Percentiles rank a stretch among this genome's conserved stretches.
Evolutionary conservation across 2,113 vertebrate genomes (phyloP).

Genomic region (Cynoglossus semilaevis): DNA sequence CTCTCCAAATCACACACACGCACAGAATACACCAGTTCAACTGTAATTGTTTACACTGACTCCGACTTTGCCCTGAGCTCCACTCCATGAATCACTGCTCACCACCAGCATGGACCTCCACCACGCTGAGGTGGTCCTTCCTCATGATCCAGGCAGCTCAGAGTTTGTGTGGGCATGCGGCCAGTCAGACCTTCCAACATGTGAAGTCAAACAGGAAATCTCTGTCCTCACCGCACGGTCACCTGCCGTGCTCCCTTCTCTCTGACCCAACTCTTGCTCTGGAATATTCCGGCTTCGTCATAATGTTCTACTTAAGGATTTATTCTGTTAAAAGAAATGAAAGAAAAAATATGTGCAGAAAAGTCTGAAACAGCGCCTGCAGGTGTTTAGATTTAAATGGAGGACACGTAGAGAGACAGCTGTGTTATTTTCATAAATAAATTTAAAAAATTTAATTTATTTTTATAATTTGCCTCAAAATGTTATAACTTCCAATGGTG

Average conservation of each 20-base stretch:
- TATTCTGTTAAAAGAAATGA: too few species aligned
- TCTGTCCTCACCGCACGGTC: slow-evolving; percentile 16
- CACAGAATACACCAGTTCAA: slow-evolving; percentile 34
- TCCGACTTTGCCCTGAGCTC: slow-evolving; percentile 36
- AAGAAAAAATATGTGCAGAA: too few species aligned
- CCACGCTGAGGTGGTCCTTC: slow-evolving; percentile 46
- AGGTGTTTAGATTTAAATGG: too few species aligned
- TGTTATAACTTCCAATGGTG: too few species aligned
- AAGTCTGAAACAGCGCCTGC: too few species aligned
- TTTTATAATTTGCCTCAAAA: too few species aligned
- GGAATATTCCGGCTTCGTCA: not conserved
- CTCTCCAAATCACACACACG: slow-evolving; percentile 18
- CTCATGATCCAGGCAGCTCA: slow-evolving; percentile 9
- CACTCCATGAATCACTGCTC: slow-evolving; percentile 44
- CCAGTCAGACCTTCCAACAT: slow-evolving; percentile 50
- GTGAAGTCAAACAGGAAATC: slow-evolving; percentile 38
- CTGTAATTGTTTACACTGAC: slow-evolving; percentile 50
- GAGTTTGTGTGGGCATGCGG: slow-evolving; percentile 52
- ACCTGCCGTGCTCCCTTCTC: slow-evolving; percentile 27
- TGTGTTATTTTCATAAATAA: too few species aligned
- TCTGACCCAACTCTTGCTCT: slow-evolving; percentile 3
- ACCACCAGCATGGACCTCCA: slow-evolving; percentile 14
- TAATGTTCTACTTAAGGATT: not conserved
- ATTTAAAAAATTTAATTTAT: too few species aligned
- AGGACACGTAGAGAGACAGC: too few species aligned